Base-by-base conservation (phyloP, 2,113 vertebrate species). In the Bos javanicus region DNA sequence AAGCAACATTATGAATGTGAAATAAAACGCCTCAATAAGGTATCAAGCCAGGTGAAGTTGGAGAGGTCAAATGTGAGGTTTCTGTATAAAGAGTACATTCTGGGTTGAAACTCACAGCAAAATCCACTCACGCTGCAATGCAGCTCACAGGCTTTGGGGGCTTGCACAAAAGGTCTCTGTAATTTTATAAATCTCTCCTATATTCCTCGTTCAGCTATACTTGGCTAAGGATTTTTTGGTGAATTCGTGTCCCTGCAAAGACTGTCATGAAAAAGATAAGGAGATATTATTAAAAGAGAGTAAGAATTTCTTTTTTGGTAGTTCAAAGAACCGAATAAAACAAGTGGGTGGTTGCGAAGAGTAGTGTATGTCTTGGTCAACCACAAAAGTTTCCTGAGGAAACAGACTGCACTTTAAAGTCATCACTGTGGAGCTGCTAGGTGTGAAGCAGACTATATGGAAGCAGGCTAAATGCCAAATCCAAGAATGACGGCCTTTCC, bases 11-110 rank as follows among this genome's bases (percentile, higher is more conserved):
- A 98, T n/a, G 98, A 99, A 80, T 92, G 95, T 98, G 99, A 99
- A 98, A 99, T 99, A 92, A 98, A 83, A 82, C 98, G 98, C 39
- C 99, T 99, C 67, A 99, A 99, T 84, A 98, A 99, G 99, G 99
- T 99, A 98, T 56, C 91, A 81, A 25, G 2, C 15, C 4, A 3
- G 33, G 28, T 23, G 16, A 14, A 82, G 9, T 4, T 7, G 4
- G 43, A 36, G 87, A 43, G 36, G 16, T 14, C n/a, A 14, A 1
- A 26, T 2, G 21, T 23, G 17, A 71, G 10, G 19, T n/a, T n/a
- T n/a, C 46, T 52, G 26, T 56, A 5, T 13, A 23, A 87, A 62
- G 12, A 59, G 6, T 7, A 80, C 1, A 10, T 81, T 52, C 26
- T n/a, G 46, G 33, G 15, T 3, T 21, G 26, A 80, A 36, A 33